These are phyloP conservation scores for Melanostigma gelatinosum DNA, from an alignment of 2,113 vertebrate species.

Conservation along the genomic window DNA sequence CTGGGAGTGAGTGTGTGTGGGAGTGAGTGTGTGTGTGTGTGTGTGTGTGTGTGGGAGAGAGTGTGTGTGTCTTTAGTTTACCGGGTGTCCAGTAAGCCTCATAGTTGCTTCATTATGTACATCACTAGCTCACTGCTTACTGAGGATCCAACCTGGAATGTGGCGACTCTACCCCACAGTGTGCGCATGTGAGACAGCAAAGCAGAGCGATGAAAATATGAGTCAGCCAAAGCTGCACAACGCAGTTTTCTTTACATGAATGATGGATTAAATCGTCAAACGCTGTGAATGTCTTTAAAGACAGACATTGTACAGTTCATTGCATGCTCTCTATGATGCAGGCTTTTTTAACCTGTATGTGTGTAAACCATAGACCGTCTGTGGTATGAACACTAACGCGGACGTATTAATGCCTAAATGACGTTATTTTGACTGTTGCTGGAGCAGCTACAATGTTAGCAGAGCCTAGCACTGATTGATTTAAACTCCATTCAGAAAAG, in stretches of 20 bases:
- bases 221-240: background rate
- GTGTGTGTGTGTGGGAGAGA: background rate
- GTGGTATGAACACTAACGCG: background rate
- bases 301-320: background rate
- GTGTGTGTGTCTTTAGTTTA: slow-evolving; percentile 13
- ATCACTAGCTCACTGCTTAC: slow-evolving; percentile 27
- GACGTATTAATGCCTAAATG: background rate
- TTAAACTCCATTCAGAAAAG: background rate
- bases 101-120: slow-evolving; percentile 22
- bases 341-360: background rate
- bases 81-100: slow-evolving; percentile 15
- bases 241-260: background rate
- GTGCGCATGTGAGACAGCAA: background rate
- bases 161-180: background rate
- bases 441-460: background rate
- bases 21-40: background rate
- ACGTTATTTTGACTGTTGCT: background rate
- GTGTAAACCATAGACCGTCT: background rate
- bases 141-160: slow-evolving; percentile 27
- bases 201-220: background rate
- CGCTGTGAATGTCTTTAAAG: background rate
- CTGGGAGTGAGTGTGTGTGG: background rate
- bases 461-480: background rate
- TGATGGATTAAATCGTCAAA: background rate
- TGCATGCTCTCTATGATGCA: background rate